phyloP scores from a whole-genome alignment of 1,140 invertebrate species.

The Doryteuthis pealeii region DNA sequence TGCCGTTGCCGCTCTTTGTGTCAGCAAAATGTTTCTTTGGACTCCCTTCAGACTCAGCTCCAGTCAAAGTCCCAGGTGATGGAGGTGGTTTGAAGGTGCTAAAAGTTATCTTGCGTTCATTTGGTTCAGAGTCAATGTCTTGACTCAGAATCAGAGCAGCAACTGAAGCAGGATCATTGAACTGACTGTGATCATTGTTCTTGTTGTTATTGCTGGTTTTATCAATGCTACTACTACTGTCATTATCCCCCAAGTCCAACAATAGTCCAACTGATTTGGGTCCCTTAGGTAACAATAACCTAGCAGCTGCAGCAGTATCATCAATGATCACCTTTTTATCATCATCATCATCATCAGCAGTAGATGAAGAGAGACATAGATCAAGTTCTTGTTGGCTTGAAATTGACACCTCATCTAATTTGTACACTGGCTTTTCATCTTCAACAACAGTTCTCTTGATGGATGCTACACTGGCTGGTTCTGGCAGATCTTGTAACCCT shows the following conservation, averaged over 20 bases:
- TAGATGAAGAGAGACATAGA: background rate
- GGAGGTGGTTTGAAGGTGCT: constrained; percentile 1
- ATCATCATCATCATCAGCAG: constrained; percentile 7
- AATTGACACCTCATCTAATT: constrained; percentile 20
- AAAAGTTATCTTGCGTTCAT: constrained; percentile 8
- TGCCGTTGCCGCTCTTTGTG: background rate
- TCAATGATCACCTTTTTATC: background rate
- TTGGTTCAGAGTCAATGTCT: background rate
- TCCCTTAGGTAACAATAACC: background rate
- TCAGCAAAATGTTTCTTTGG: background rate
- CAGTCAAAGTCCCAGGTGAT: background rate
- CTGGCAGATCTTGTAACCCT: background rate
- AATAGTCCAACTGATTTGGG: background rate
- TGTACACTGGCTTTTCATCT: constrained; percentile 13
- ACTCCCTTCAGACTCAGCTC: background rate
- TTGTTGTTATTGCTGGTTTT: background rate
- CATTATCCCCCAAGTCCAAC: background rate
- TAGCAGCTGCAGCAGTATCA: background rate
- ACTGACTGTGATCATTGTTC: background rate
- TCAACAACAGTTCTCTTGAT: constrained; percentile 19
- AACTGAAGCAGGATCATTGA: background rate
- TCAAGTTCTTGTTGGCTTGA: constrained; percentile 15
- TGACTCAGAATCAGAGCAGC: constrained; percentile 9
- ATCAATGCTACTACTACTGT: background rate
- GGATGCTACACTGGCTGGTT: background rate